phyloP scores from a whole-genome alignment of 53 echinoderm and acorn worm species.

The Temnopleurus reevesii region DNA sequence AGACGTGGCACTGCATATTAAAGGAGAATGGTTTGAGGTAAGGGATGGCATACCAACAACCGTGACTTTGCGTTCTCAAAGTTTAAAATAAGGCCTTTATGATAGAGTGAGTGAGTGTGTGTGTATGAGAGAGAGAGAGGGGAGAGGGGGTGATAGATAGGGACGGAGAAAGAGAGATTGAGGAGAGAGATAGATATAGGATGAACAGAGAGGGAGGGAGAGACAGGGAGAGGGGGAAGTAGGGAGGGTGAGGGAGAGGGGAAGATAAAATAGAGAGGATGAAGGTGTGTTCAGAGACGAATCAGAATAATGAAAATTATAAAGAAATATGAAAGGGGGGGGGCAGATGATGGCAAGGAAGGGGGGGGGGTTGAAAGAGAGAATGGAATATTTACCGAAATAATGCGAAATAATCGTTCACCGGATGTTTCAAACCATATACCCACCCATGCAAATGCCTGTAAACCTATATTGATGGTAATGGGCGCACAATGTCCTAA shows the following conservation, averaged over 20 bases:
- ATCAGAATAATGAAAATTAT: too few relatives aligned
- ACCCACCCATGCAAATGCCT: too few relatives aligned
- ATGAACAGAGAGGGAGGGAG: not conserved
- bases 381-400: too few relatives aligned
- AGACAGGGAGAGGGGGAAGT: not conserved
- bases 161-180: not conserved
- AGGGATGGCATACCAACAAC: not conserved
- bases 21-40: not conserved
- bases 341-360: too few relatives aligned
- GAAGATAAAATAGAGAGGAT: not conserved
- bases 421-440: too few relatives aligned
- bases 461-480: slow-evolving; percentile 16
- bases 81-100: not conserved
- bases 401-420: too few relatives aligned
- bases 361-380: too few relatives aligned
- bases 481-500: slow-evolving; percentile 39
- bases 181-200: not conserved
- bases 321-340: too few relatives aligned
- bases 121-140: not conserved
- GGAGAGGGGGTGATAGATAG: too few relatives aligned
- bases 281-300: too few relatives aligned
- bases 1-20: not conserved
- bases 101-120: not conserved
- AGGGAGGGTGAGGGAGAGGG: not conserved
- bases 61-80: not conserved